phyloP scores from a whole-genome alignment of 2,797 vertebrate genomes.

The Hephaestus fuliginosus region DNA sequence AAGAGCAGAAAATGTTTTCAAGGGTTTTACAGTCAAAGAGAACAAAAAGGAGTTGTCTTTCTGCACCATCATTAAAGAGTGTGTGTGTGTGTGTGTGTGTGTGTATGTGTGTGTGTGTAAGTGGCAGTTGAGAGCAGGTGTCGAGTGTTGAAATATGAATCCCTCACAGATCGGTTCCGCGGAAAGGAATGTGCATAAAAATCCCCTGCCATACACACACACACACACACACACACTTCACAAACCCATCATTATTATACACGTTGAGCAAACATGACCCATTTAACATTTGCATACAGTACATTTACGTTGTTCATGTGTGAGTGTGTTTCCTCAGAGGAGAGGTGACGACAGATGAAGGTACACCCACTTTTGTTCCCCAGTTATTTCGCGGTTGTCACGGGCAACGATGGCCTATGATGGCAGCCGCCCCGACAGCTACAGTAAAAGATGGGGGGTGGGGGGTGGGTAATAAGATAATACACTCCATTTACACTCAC shows the following conservation, averaged over 20 bases:
- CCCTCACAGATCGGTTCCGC: conserved; percentile 62
- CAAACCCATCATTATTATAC: conserved; percentile 36
- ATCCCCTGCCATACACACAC: conserved; percentile 25
- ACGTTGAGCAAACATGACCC: conserved; percentile 11
- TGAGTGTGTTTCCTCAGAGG: conserved; percentile 13
- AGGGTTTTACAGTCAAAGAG: conserved; percentile 9
- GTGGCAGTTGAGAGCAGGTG: conserved; percentile 78
- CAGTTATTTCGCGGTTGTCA: conserved; percentile 57
- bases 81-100: conserved; percentile 16
- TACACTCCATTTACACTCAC: not conserved
- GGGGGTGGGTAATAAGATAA: not conserved
- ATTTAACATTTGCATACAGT: conserved; percentile 11
- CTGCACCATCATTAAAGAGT: conserved; percentile 23
- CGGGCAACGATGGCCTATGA: conserved; percentile 5
- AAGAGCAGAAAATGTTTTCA: not conserved
- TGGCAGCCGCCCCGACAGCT: conserved; percentile 32
- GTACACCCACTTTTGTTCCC: conserved; percentile 41
- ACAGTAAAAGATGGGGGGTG: not conserved
- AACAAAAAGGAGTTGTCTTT: conserved; percentile 41
- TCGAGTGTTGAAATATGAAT: conserved; percentile 78
- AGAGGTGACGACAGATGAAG: conserved; percentile 56
- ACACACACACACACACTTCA: not conserved
- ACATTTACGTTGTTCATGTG: conserved; percentile 25
- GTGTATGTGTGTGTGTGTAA: conserved; percentile 32
- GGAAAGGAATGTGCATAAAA: conserved; percentile 72